Base-by-base conservation (phyloP, 2,113 vertebrate species). In the Caranx melampygus region DNA sequence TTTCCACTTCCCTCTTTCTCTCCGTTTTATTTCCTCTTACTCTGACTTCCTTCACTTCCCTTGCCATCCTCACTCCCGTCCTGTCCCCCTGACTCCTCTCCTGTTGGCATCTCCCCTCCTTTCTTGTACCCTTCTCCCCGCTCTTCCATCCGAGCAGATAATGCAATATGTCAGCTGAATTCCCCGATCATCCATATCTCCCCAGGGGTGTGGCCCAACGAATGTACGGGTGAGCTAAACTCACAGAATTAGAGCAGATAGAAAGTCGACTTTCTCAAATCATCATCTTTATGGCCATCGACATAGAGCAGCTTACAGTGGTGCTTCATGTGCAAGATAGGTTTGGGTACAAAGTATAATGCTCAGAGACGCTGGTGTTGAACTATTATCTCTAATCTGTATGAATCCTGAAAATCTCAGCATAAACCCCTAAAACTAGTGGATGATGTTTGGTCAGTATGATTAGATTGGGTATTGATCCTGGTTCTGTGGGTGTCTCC, bases 161-260 rank as follows among this genome's bases (percentile, higher is more conserved):
- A 91, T 82, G 72, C 79, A 81, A 65, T 79, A 79, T 84, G 82
- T 88, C 91, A 90, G 79, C 57, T 87, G 63, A 85, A 82, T 64
- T 82, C 70, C 72, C 75, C 35, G 37, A 85, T 76, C 80, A 40
- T 84, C 63, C 35, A 60, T 44, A 42, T 87, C 87, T 82, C 85
- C 78, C 65, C 63, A 33, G 52, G 40, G 76, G 74, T 37, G 79
- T 54, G 58, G 61, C 54, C 62, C 64, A 9, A 42, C 13, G 9
- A 79, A 63, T 2, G 11, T 16, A 54, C 40, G 33, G 70, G 52
- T 78, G 72, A 75, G 6, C 61, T 40, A 21, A 78, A 42, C 35
- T 64, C 78, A 45, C 31, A 85, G 26, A 78, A 63, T 75, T 59
- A 63, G 47, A 69, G n/a, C 26, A 45, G 16, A 55, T 51, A 75